Conservation (phyloP, 1,140 invertebrate species). For the Tenebrio molitor region DNA sequence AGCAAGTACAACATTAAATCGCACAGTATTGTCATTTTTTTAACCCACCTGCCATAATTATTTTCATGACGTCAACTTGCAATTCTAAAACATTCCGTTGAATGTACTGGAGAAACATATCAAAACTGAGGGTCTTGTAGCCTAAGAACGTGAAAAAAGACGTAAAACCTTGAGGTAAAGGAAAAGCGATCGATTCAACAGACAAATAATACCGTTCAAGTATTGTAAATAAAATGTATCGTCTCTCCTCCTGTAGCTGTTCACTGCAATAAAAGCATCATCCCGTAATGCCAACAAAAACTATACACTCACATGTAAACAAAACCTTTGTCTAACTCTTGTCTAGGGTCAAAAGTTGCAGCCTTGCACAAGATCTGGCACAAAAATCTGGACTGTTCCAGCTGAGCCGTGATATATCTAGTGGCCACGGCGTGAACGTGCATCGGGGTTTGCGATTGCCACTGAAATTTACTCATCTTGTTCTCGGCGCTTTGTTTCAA, state of each 20-base stretch:
- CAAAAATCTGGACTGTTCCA: constrained; percentile 81
- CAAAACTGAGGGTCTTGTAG: constrained; percentile 80
- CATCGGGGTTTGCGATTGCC: constrained; percentile 73
- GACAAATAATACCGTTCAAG: constrained; percentile 84
- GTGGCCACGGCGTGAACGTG: constrained; percentile 86
- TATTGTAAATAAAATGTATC: constrained; percentile 78
- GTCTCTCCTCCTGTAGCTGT: constrained; percentile 76
- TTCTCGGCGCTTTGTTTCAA: constrained; percentile 75
- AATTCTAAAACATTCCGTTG: constrained; percentile 85
- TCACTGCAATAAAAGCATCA: constrained; percentile 77
- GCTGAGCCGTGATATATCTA: constrained; percentile 82
- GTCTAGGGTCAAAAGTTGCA: constrained; percentile 74
- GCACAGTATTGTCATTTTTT: not conserved
- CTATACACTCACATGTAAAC: constrained; percentile 76
- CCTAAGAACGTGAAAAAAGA: constrained; percentile 90
- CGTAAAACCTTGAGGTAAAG: constrained; percentile 86
- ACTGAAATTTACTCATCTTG: constrained; percentile 66
- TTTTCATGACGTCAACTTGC: constrained; percentile 89
- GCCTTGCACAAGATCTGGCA: constrained; percentile 82
- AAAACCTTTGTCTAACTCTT: constrained; percentile 82
- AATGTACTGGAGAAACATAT: constrained; percentile 84
- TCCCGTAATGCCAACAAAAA: constrained; percentile 27
- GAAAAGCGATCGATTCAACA: constrained; percentile 84
- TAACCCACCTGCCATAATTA: constrained; percentile 79
- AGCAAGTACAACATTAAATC: not conserved